Conservation (phyloP, 2,797 vertebrate genomes). For the Hypotaenidia philippensis region DNA sequence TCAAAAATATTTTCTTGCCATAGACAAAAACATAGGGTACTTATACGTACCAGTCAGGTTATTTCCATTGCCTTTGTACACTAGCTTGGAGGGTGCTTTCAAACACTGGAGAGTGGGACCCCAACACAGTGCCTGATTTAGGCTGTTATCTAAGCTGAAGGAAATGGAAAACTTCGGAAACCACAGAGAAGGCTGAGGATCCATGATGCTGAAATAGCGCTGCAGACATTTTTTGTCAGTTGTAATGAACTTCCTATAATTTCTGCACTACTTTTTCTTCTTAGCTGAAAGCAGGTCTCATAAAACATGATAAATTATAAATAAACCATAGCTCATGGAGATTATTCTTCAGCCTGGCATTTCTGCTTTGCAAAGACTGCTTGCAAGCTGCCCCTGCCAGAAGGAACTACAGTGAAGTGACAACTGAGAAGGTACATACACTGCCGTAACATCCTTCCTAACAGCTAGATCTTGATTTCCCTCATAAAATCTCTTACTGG, state of each 20-base stretch:
- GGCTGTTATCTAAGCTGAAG: neutral
- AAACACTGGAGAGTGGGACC: neutral
- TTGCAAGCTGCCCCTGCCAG: neutral
- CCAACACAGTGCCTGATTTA: neutral
- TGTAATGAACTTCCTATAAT: neutral
- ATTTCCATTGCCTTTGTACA: neutral
- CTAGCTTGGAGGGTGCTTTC: neutral
- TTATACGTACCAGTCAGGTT: neutral
- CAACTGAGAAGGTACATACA: neutral
- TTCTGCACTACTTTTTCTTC: neutral
- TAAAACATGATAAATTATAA: neutral
- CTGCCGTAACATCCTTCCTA: neutral
- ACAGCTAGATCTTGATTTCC: neutral
- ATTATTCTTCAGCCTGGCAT: neutral
- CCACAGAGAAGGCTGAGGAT: neutral
- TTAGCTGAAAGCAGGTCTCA: neutral
- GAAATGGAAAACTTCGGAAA: neutral
- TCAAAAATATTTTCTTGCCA: neutral
- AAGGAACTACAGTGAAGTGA: neutral
- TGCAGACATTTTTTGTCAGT: neutral
- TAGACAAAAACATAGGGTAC: neutral
- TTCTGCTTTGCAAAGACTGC: neutral
- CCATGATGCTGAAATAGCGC: neutral
- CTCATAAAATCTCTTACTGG: neutral
- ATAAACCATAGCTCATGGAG: conserved; percentile 12